A percentile compares a stretch with the other conserved stretches of the same genome.
Evolutionary conservation across 1,140 invertebrate species (phyloP).

Genomic region (Drosophila novamexicana): DNA sequence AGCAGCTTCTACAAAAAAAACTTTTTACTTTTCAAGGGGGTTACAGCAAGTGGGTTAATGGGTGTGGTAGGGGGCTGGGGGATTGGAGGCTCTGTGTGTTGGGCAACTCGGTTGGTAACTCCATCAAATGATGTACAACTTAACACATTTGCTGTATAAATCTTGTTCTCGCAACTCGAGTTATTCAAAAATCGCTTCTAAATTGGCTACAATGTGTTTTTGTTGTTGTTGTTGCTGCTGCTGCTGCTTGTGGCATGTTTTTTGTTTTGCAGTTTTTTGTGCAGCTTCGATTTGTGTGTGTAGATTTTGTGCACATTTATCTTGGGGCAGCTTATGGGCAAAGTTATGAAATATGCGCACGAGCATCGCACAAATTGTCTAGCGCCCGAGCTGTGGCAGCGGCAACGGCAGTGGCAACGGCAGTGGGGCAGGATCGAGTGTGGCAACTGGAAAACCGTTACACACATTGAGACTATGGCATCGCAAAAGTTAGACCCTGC

Average conservation of each 20-base stretch:
- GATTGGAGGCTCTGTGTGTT: neutral
- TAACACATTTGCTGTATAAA: constrained; percentile 83
- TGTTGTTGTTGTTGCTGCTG: constrained; percentile 24
- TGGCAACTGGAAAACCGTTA: constrained; percentile 28
- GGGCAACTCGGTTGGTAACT: constrained; percentile 64
- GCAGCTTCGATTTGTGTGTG: constrained; percentile 78
- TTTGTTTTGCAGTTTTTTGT: constrained; percentile 55
- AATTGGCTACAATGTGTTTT: constrained; percentile 69
- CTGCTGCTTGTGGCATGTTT: constrained; percentile 37
- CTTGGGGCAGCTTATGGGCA: constrained; percentile 81
- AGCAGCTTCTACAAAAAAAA: constrained; percentile 18
- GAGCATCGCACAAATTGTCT: constrained; percentile 73
- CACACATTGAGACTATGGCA: constrained; percentile 6
- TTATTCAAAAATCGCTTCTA: constrained; percentile 83
- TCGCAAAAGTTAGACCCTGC: constrained; percentile 8
- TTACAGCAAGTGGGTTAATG: too few relatives aligned
- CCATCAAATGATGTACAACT: constrained; percentile 84
- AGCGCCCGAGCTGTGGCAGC: neutral
- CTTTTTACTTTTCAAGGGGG: constrained; percentile 41
- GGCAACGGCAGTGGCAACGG: neutral
- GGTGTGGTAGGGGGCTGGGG: neutral
- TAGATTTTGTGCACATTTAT: constrained; percentile 78
- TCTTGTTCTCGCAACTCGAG: constrained; percentile 80
- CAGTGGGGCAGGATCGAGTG: neutral
- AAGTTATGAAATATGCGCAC: constrained; percentile 83